Evolutionary conservation across 2,797 vertebrate species (phyloP), one percentile per base, ranked within the genome.

Genomic region (Dendrocincla fuliginosa): DNA sequence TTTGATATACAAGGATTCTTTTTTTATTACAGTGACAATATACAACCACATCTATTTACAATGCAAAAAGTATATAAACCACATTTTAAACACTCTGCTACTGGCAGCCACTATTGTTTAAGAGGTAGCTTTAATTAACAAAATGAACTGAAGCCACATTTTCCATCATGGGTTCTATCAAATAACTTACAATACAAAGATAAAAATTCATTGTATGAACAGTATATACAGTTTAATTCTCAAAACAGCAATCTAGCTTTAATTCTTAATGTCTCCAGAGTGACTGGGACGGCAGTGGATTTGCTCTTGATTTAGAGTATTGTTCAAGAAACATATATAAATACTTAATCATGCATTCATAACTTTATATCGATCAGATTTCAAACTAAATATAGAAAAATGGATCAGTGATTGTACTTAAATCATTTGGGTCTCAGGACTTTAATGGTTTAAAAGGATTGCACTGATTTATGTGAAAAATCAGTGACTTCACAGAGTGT

Each of bases 121-220:
- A 98, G 99, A 99, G 99, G 99, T 99, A 99, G 99, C 99, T 99
- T 99, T 99, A 98, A 98, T 98, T 98, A 98, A 98, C 98, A 97
- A 98, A 98, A 98, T 97, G 97, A 98, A 98, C 97, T 97, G 97
- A 98, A 98, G 98, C 98, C 97, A 98, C 95, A 97, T 98, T 99
- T 99, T 98, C 98, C 98, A 98, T 98, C 98, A 97, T 94, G 96
- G 98, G 96, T 98, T 97, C 97, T 98, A 98, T 97, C 97, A 98
- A 99, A 99, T 99, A 99, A 99, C 99, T 99, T 99, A 99, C 98
- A 98, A 97, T 96, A 98, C 95, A 97, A 90, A 98, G 98, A 98
- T 98, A 98, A 98, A 98, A 98, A 98, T 98, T 98, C 97, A 97
- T 97, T 95, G 98, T 98, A 98, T 98, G 97, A 98, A 98, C 98